These are phyloP conservation scores for Premnoplex brunnescens DNA, from an alignment of 2,797 vertebrate species.

Conservation along the genomic window DNA sequence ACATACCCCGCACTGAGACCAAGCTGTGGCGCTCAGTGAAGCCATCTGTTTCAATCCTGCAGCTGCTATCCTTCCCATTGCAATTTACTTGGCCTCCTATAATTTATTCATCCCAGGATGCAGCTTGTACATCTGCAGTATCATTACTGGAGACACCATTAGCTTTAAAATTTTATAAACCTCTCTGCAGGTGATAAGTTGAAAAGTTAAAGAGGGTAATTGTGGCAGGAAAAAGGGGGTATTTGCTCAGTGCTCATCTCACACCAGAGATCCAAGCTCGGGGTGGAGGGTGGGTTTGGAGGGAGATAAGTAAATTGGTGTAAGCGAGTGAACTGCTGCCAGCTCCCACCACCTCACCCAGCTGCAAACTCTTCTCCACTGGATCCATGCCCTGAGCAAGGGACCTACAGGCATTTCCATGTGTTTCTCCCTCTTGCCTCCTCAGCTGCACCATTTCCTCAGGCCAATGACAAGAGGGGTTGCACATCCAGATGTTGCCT, in stretches of 20 bases:
- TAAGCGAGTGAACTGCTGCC: not conserved
- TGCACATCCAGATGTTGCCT: not conserved
- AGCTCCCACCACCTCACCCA: not conserved
- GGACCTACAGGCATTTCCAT: not conserved
- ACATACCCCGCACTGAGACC: not conserved
- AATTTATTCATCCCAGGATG: constrained; percentile 70
- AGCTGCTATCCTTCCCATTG: constrained; percentile 60
- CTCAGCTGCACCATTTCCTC: not conserved
- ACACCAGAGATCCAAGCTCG: not conserved
- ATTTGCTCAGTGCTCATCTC: constrained; percentile 25
- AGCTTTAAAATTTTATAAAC: constrained; percentile 67
- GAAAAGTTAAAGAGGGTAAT: constrained; percentile 61
- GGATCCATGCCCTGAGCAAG: not conserved
- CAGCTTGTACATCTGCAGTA: constrained; percentile 64
- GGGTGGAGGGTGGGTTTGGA: not conserved
- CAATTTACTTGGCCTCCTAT: constrained; percentile 47
- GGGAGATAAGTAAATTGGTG: not conserved
- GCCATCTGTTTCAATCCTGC: constrained; percentile 51
- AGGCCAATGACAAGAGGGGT: not conserved
- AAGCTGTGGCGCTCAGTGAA: not conserved
- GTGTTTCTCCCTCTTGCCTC: not conserved
- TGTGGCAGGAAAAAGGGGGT: not conserved
- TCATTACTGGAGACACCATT: constrained; percentile 59
- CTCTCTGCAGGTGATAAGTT: constrained; percentile 57
- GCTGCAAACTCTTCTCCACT: not conserved